Conservation (phyloP, 1,140 invertebrate species). For the Dreissena polymorpha region DNA sequence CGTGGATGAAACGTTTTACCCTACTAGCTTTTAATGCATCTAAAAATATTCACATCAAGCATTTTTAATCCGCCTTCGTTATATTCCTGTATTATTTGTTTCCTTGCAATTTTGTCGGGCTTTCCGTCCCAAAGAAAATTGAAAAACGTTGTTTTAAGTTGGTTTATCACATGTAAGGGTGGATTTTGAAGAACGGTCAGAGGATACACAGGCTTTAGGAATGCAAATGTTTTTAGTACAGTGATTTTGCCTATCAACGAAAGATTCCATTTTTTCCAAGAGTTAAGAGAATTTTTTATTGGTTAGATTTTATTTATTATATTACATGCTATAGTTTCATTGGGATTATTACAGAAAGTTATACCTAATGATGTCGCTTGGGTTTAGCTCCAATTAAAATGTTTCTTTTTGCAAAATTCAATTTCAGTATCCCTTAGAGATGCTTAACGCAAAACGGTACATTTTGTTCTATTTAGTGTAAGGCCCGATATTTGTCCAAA, state of each 20-base stretch:
- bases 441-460: background rate
- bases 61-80: background rate
- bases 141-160: background rate
- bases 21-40: background rate
- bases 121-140: background rate
- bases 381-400: background rate
- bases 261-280: constrained; percentile 13
- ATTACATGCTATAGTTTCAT: background rate
- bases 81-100: background rate
- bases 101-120: background rate
- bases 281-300: background rate
- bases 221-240: background rate
- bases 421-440: background rate
- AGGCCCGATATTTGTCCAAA: constrained; percentile 7
- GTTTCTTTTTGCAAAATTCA: background rate
- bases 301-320: background rate
- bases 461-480: constrained; percentile 2
- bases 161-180: background rate
- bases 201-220: constrained; percentile 1
- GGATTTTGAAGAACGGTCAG: background rate
- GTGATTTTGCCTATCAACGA: constrained; percentile 17
- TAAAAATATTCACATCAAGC: background rate
- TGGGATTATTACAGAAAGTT: background rate
- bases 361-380: constrained; percentile 5
- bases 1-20: background rate